Evolutionary conservation across 2,797 vertebrate genomes (phyloP), one percentile per base, ranked within the genome.

Genomic region (Acomys russatus): DNA sequence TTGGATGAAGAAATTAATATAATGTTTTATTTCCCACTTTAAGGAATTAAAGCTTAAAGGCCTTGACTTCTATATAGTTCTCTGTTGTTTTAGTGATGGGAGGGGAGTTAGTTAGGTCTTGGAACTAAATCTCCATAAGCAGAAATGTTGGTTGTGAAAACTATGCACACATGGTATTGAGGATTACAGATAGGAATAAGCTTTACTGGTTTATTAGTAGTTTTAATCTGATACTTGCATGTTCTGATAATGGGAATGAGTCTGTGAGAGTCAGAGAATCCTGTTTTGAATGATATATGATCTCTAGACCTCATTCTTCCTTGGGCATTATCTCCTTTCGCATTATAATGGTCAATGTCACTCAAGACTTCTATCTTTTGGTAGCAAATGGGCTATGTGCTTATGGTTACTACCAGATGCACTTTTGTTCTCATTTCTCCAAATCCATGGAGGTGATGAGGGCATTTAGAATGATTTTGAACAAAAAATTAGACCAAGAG

Each of bases 41-140:
- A 76, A 51, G 63, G 51, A 91, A 90, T 66, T 77, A 76, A 94
- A 92, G 7, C 30, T 84, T 49, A 85, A 74, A 89, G 8, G 20
- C 54, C 17, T 68, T 73, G 38, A 49, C 10, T 49, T 92, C 11
- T 33, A 49, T 14, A 35, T 22, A 74, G 10, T 33, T 63, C 20
- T 33, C 23, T 51, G 76, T 64, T 73, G 17, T 80, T 15, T 90
- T 78, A 68, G 61, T 15, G 61, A 3, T 33, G 20, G 6, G 54
- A 51, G 9, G 14, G 15, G 3, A 86, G 11, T 28, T 8, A 71
- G 11, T 22, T 10, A 71, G 14, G 59, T 3, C 14, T 78, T 95
- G 28, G 7, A 63, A 20, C 59, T 74, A 0, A 54, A 33, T 35
- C n/a, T 71, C 5, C n/a, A 2, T 23, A 61, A 85, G 18, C 85